These are phyloP conservation scores for Temnothorax unifasciatus DNA, from an alignment of 2,888 invertebrate species.

Conservation along the genomic window DNA sequence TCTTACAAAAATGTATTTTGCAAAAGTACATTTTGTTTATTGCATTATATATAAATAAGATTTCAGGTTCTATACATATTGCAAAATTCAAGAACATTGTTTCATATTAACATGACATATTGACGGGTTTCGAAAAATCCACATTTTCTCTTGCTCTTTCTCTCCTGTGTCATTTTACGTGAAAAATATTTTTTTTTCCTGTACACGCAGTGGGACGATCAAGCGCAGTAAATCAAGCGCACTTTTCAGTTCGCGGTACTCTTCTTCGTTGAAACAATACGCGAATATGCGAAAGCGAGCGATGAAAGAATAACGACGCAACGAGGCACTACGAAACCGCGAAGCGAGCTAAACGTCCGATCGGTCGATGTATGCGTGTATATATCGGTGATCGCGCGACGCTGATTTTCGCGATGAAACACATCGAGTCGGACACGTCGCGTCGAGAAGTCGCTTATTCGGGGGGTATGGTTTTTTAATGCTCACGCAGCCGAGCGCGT, in stretches of 20 bases:
- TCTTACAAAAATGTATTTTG: neutral
- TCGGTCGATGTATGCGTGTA: neutral
- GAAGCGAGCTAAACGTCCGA: constrained; percentile 30
- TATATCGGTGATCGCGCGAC: constrained; percentile 19
- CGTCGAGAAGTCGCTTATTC: constrained; percentile 48
- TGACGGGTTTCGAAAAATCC: constrained; percentile 19
- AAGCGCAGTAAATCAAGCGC: constrained; percentile 43
- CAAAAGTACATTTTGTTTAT: neutral
- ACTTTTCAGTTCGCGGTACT: constrained; percentile 51
- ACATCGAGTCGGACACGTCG: constrained; percentile 25
- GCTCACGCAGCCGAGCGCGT: constrained; percentile 30
- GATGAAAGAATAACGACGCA: constrained; percentile 53
- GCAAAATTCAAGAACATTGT: constrained; percentile 12
- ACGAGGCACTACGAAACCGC: constrained; percentile 13
- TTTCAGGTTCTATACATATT: neutral
- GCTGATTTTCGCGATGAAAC: constrained; percentile 48
- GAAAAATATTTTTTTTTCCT: constrained; percentile 39
- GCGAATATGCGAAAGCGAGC: constrained; percentile 50
- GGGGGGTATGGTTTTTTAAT: constrained; percentile 59
- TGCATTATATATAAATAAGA: neutral
- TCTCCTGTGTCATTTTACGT: constrained; percentile 22
- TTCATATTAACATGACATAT: constrained; percentile 32
- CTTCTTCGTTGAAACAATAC: constrained; percentile 55
- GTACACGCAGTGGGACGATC: constrained; percentile 18
- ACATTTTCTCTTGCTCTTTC: neutral